Evolutionary conservation across 2,888 invertebrate species (phyloP), one percentile per base, ranked within the genome.

Genomic region (Pterostichus madidus): DNA sequence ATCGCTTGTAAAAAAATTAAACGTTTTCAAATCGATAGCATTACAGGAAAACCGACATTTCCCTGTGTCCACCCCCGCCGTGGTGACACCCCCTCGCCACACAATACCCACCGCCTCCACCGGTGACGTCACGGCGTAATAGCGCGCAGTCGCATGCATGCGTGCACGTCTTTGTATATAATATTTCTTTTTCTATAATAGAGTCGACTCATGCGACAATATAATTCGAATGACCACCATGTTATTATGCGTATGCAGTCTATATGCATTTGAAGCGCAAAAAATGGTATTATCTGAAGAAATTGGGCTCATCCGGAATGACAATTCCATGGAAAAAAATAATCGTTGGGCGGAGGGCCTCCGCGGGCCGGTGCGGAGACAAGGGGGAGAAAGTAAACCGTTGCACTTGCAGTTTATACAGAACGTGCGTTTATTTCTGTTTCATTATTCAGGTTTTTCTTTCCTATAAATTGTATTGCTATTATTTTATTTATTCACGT

Each of bases 191-290:
- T 71, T 73, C 17, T 80, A 80, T 80, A 80, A 80, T 80, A 80
- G 80, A 80, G 80, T 80, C 32, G 49, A 44, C 80, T 80, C 80
- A 80, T 80, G 80, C 80, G 80, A 80, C 73, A 80, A 80, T 80
- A 80, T 80, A 80, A 80, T 80, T 80, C 80, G 35, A 52, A 78
- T 32, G 61, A 32, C 35, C 53, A 73, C 32, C 39, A 11, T 71
- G 52, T 68, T 49, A 71, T 71, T 80, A 68, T 71, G 56, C 68
- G 52, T 80, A 52, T 80, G 68, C 80, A 80, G 32, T 53, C 68
- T 71, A 53, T 73, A 64, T 79, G 80, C 71, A 71, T 39, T 78
- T 31, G 49, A 52, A 75, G 17, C 71, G 68, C 68, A 80, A 80
- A 80, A 80, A 80, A 80, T 80, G 53, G 71, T 71, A 80, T 80